Evolutionary conservation across 2,113 vertebrate genomes (phyloP).

Genomic region (Pantherophis guttatus): DNA sequence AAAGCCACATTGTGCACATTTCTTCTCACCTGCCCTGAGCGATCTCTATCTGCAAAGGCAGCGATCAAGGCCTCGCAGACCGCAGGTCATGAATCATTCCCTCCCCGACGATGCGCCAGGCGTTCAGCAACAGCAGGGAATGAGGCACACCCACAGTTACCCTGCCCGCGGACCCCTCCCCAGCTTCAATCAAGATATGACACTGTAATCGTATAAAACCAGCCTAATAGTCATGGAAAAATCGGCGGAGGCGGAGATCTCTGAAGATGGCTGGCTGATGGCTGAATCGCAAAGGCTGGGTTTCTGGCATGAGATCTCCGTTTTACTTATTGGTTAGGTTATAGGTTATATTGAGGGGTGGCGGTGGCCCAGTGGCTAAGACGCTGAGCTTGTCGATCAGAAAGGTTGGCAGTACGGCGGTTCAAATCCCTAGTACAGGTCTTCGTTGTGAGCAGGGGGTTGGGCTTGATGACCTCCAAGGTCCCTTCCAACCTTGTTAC

Average conservation of each 20-base stretch:
- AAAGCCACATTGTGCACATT: neutral
- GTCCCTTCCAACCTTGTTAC: too few relatives aligned
- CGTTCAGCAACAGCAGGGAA: neutral
- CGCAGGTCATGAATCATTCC: too few relatives aligned
- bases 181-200: neutral
- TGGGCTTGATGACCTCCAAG: too few relatives aligned
- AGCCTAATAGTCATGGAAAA: neutral
- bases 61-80: too few relatives aligned
- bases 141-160: neutral
- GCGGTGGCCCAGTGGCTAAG: too few relatives aligned
- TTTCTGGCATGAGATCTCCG: neutral
- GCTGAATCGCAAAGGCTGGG: neutral
- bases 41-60: neutral
- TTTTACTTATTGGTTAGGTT: neutral
- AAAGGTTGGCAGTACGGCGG: too few relatives aligned
- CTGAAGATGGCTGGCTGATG: neutral
- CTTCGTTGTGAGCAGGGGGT: too few relatives aligned
- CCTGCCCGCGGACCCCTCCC: neutral
- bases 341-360: too few relatives aligned
- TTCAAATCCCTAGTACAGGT: too few relatives aligned
- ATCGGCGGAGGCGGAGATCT: neutral
- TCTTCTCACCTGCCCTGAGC: neutral
- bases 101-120: neutral
- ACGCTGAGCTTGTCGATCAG: too few relatives aligned
- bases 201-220: neutral